A percentile compares a stretch with the other conserved stretches of the same genome.
These are phyloP conservation scores for Autographa gamma DNA, from an alignment of 2,888 invertebrate genomes.

Conservation along the genomic window DNA sequence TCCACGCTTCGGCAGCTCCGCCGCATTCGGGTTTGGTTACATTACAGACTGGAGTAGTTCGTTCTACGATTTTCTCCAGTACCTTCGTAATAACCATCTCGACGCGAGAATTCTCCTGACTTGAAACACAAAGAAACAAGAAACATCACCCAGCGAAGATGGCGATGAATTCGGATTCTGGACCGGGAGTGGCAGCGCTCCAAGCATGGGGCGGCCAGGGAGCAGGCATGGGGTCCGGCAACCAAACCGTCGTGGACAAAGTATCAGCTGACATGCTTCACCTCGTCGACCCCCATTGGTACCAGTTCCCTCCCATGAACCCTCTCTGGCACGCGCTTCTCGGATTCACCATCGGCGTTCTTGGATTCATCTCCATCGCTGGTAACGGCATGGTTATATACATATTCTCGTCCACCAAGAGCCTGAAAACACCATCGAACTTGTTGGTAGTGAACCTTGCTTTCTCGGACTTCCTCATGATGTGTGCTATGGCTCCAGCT, in stretches of 20 bases:
- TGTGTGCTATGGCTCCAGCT: constrained; percentile 94
- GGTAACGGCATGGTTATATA: constrained; percentile 93
- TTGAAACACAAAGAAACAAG: constrained; percentile 60
- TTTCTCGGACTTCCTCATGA: constrained; percentile 97
- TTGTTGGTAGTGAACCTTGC: constrained; percentile 97
- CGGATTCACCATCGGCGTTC: constrained; percentile 93
- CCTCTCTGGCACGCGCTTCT: constrained; percentile 95
- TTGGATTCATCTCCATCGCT: constrained; percentile 91
- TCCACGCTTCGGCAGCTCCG: constrained; percentile 80
- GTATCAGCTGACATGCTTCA: constrained; percentile 93
- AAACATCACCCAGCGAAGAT: constrained; percentile 64
- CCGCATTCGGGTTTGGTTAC: constrained; percentile 80
- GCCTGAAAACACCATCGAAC: constrained; percentile 96
- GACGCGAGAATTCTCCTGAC: constrained; percentile 69
- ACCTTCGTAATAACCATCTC: constrained; percentile 84
- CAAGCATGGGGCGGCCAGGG: constrained; percentile 85
- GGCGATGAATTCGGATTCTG: constrained; percentile 79
- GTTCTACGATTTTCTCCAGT: constrained; percentile 89
- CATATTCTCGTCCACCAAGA: constrained; percentile 92
- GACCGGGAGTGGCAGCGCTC: constrained; percentile 82
- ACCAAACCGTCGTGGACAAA: constrained; percentile 95
- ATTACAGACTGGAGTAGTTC: constrained; percentile 88
- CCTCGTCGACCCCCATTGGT: constrained; percentile 94
- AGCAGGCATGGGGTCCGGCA: constrained; percentile 85
- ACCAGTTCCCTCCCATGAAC: constrained; percentile 96